Conservation (phyloP, 37 sponge, comb jelly and placozoan genomes). For the Haliclona indistincta region DNA sequence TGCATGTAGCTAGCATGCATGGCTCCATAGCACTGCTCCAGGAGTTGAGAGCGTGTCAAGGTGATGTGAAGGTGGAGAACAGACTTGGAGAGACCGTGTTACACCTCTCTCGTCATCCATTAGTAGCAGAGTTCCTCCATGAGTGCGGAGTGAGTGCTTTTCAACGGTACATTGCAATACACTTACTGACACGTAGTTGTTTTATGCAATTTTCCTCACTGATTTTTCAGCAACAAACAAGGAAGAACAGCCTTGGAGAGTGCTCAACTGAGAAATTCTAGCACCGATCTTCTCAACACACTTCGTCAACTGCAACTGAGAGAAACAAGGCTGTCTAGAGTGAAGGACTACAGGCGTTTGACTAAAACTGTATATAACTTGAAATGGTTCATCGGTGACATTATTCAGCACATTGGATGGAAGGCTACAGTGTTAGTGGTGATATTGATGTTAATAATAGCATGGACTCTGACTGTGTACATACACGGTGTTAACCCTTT, state of each 20-base stretch:
- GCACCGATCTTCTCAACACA: background rate
- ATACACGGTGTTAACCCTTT: constrained; percentile 9
- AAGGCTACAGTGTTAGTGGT: constrained; percentile 1
- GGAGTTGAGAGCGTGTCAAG: constrained; percentile 1
- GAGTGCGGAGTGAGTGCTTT: constrained; percentile 6
- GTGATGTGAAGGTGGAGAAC: background rate
- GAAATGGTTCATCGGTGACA: background rate
- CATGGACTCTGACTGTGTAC: constrained; percentile 17
- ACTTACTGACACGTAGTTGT: background rate
- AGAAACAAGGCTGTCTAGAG: background rate
- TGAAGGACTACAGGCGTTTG: background rate
- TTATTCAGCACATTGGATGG: constrained; percentile 10
- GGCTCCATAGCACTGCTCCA: constrained; percentile 15
- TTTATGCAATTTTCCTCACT: background rate
- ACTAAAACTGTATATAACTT: background rate
- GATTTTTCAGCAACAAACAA: constrained; percentile 9
- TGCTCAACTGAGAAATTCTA: background rate
- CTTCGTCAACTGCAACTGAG: background rate
- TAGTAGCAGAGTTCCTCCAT: constrained; percentile 10
- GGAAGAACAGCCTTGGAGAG: constrained; percentile 13
- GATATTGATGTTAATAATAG: background rate
- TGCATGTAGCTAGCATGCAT: constrained; percentile 3
- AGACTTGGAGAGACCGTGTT: constrained; percentile 7
- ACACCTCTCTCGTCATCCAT: background rate
- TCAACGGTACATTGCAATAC: background rate